A percentile compares a stretch with the other conserved stretches of the same genome.
These are phyloP conservation scores for Drosophila sordidula DNA, from an alignment of 2,888 invertebrate species.

Conservation along the genomic window DNA sequence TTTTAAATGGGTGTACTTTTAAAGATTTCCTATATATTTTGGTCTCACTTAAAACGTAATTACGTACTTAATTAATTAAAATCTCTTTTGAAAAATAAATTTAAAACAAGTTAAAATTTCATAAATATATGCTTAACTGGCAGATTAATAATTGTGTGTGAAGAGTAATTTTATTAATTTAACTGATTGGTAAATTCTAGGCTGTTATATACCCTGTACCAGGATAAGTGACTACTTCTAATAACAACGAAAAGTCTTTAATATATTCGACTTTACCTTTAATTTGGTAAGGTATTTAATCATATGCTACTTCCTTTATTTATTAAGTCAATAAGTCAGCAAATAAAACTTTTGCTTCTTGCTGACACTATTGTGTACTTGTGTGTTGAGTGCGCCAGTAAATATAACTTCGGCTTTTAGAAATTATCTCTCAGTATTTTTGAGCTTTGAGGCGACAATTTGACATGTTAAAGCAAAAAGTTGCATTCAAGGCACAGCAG, in stretches of 20 bases:
- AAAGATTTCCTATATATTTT: background rate
- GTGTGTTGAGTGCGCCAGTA: background rate
- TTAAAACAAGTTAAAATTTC: too few relatives aligned
- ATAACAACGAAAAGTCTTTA: too few relatives aligned
- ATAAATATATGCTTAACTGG: too few relatives aligned
- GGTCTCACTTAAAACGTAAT: background rate
- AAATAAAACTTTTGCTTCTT: constrained; percentile 13
- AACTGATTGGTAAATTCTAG: too few relatives aligned
- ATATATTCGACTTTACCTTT: too few relatives aligned
- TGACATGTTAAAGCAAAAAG: constrained; percentile 32
- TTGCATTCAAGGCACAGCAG: constrained; percentile 28
- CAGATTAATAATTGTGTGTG: too few relatives aligned
- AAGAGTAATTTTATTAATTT: too few relatives aligned
- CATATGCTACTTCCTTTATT: background rate
- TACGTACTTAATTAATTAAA: constrained; percentile 6
- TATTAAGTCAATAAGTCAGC: background rate
- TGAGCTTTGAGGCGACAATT: constrained; percentile 42
- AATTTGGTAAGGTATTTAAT: background rate
- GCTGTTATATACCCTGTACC: too few relatives aligned
- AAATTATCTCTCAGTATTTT: constrained; percentile 12
- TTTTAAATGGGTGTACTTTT: background rate
- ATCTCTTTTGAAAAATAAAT: background rate
- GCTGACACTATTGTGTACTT: background rate
- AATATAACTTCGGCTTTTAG: background rate
- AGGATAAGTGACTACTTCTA: too few relatives aligned